Evolutionary conservation across 2,888 invertebrate species (phyloP), one percentile per base, ranked within the genome.

Genomic region (Ligdia adustata): DNA sequence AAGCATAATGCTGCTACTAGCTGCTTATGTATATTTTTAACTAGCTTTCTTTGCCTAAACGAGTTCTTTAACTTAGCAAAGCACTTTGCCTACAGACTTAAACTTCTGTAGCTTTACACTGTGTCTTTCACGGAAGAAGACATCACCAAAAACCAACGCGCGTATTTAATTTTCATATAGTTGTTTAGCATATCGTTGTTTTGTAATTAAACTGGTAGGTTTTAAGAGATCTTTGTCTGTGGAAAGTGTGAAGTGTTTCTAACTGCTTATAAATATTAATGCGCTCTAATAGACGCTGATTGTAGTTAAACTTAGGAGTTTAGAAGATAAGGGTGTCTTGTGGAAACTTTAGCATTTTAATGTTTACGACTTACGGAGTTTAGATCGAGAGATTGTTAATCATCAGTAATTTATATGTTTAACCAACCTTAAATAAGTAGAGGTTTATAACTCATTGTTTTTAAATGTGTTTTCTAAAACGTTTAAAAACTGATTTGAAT

Each of bases 141-240:
- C 60, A 40, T 47, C 54, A 57, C 62, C 52, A 40, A 58, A 57
- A 60, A 59, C 52, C 39, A 32, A 40, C 49, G 24, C 48, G 44
- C 57, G 46, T 57, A 60, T 62, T 60, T 59, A 7, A 50, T 56
- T 59, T 55, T 62, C 37, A 43, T 53, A 53, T 34, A 43, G 40
- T 46, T 22, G 15, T 37, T 55, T 48, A 50, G 37, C 46, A 46
- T 39, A 45, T 41, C 41, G 39, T 55, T 56, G 44, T 65, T 55
- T 64, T 22, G n/a, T 60, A 69, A 66, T 69, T 65, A 62, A 62
- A 67, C 46, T 56, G 52, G 52, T 64, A 58, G 49, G 52, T 65
- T 66, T 62, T 62, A 16, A 6, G 42, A 55, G 59, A 56, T 56
- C 34, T 27, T 56, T 55, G 54, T 59, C 59, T 52, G 20, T 31